Percentiles rank a stretch among this genome's conserved stretches.
These are phyloP conservation scores for Eurystomus glaucurus DNA, from an alignment of 2,797 vertebrate species.

Conservation along the genomic window DNA sequence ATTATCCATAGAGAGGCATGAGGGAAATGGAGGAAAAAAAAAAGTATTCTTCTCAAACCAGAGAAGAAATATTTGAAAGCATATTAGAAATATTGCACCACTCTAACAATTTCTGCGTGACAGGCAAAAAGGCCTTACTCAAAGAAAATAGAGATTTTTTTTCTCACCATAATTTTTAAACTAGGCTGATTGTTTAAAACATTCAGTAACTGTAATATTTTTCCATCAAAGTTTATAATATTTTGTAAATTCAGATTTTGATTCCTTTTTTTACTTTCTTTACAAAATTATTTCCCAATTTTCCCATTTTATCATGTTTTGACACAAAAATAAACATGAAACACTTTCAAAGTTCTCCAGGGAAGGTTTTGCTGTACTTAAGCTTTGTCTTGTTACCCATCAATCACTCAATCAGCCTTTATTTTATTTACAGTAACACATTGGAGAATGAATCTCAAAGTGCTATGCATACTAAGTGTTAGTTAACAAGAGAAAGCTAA, in stretches of 20 bases:
- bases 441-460: not conserved
- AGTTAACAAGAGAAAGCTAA: slow-evolving; percentile 34
- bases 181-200: not conserved
- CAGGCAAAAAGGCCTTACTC: not conserved
- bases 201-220: not conserved
- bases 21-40: not conserved
- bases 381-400: not conserved
- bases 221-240: not conserved
- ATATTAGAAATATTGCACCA: not conserved
- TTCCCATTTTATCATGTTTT: slow-evolving; percentile 5
- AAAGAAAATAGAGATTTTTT: not conserved
- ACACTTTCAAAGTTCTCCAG: not conserved
- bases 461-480: not conserved
- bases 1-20: not conserved
- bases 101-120: not conserved
- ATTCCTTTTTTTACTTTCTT: not conserved
- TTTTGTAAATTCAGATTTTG: not conserved
- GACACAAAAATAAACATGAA: slow-evolving; percentile 13
- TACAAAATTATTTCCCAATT: not conserved
- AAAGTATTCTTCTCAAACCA: not conserved
- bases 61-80: not conserved
- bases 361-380: not conserved
- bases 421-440: not conserved
- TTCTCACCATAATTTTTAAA: not conserved
- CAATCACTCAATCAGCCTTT: not conserved